Base-by-base conservation (phyloP, 2,888 invertebrate species). In the Atrina japonica region DNA sequence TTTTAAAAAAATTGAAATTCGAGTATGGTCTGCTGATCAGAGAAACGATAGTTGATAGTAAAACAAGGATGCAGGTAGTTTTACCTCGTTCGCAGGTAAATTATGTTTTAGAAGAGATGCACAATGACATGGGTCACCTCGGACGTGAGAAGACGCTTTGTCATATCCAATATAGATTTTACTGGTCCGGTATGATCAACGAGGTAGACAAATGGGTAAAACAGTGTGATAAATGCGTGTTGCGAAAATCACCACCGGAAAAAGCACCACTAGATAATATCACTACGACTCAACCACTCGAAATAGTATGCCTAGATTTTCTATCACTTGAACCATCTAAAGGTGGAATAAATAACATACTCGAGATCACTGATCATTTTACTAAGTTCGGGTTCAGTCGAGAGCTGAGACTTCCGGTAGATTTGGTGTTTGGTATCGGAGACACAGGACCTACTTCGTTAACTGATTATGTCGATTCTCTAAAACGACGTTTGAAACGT, bases 331-430 rank as follows among this genome's bases (percentile, higher is more conserved):
- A 67, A 41, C 18, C 56, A 50, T 64, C 53, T 18, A 47, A 58
- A 25, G 67, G 60, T 14, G 50, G 64, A 14, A 40, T 41, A 21
- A 40, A 55, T 47, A 35, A 63, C 35, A 47, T 71, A 5, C 35
- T 69, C 21, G 59, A 56, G 21, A 58, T 73, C 5, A 69, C 60
- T 6, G 71, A 71, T 56, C 71, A 74, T 63, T 74, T 60, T 35
- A 35, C 35, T 5, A 35, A 35, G 35, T 35, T 35, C 35, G 35
- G 75, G 64, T 75, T 67, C 49, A 72, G 18, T 35, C 35, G 35
- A 11, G 35, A 35, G 11, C 35, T 11, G 35, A 35, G 35, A 35
- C 5, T 35, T 35, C 78, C 73, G 11, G 45, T 74, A 23, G 78
- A 76, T 43, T 27, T 64, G 14, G 56, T 52, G 11, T 75, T 77